A percentile compares a stretch with the other conserved stretches of the same genome.
These are phyloP conservation scores for Polyommatus iphigenia DNA, from an alignment of 2,888 invertebrate species.

Conservation along the genomic window DNA sequence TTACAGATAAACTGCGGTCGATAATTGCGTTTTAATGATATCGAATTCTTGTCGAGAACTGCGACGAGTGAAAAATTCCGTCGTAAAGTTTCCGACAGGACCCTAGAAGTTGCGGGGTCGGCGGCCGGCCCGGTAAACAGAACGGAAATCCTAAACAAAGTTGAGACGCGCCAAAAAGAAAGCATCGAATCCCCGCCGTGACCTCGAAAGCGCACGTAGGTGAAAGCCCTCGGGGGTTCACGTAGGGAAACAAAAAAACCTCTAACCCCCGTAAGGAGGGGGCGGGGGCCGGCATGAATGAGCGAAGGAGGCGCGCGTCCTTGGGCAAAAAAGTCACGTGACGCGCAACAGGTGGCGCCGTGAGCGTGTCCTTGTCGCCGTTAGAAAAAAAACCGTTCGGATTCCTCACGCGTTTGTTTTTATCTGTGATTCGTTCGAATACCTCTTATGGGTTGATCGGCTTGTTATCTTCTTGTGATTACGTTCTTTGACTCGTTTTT, in stretches of 20 bases:
- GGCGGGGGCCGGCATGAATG: constrained; percentile 78
- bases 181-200: constrained; percentile 70
- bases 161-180: constrained; percentile 58
- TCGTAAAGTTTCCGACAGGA: neutral
- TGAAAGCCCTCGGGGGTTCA: constrained; percentile 76
- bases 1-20: constrained; percentile 16
- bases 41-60: neutral
- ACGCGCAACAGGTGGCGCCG: constrained; percentile 77
- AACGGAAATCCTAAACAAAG: constrained; percentile 52
- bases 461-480: neutral
- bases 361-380: constrained; percentile 70
- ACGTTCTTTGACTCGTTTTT: neutral
- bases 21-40: constrained; percentile 11
- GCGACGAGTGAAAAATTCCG: neutral
- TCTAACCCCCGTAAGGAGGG: constrained; percentile 71
- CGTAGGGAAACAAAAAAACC: constrained; percentile 77
- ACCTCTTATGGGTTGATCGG: neutral
- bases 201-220: constrained; percentile 80
- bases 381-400: constrained; percentile 62
- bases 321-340: constrained; percentile 80
- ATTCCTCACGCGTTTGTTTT: constrained; percentile 37
- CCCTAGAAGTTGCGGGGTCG: neutral
- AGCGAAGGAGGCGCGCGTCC: constrained; percentile 78
- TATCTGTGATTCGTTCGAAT: constrained; percentile 26
- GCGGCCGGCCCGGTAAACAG: constrained; percentile 41